A percentile compares a stretch with the other conserved stretches of the same genome.
phyloP scores from a whole-genome alignment of 2,888 invertebrate species.

The Lepidocyrtinus sp. region DNA sequence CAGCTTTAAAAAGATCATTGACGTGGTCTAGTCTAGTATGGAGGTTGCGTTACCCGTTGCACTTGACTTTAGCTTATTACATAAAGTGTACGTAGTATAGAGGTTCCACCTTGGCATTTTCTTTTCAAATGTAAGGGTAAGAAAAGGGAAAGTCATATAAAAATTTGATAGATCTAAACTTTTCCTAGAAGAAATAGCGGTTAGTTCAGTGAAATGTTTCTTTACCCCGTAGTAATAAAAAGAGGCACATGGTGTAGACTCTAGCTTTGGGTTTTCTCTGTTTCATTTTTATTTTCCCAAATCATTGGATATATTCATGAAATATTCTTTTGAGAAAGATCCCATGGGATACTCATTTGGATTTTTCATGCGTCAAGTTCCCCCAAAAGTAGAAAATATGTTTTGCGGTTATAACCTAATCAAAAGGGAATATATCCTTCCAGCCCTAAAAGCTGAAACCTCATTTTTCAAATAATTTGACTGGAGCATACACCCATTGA shows the following conservation, averaged over 20 bases:
- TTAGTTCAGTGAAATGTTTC: neutral
- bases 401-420: no score
- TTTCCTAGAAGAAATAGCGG: constrained; percentile 25
- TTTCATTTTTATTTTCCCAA: neutral
- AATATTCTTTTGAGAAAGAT: constrained; percentile 12
- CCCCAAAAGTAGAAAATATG: constrained; percentile 13
- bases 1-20: neutral
- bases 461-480: no score
- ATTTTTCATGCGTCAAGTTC: constrained; percentile 30
- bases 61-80: neutral
- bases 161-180: constrained; percentile 36
- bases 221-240: neutral
- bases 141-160: neutral
- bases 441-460: no score
- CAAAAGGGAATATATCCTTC: no score
- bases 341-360: constrained; percentile 46
- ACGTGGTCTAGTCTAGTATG: neutral
- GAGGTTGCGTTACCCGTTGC: neutral
- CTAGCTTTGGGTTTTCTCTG: no score
- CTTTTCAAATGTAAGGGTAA: neutral
- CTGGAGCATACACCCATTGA: no score
- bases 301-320: constrained; percentile 10
- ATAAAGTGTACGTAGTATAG: no score
- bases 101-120: neutral
- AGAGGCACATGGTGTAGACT: neutral